Conservation (phyloP, 1,140 invertebrate species). For the Bombus confusus region DNA sequence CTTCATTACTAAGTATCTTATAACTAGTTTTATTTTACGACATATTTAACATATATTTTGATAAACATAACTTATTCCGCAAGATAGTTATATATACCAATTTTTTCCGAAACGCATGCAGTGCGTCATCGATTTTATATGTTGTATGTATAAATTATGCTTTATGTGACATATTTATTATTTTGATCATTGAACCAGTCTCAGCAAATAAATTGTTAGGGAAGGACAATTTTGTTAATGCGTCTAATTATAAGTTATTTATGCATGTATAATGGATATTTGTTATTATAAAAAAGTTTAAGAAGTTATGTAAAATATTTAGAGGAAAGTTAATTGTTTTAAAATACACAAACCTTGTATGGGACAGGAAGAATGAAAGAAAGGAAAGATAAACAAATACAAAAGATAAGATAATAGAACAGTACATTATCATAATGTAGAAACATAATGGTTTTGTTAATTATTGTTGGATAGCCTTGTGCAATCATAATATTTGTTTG, state of each 20-base stretch:
- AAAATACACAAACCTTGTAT: background rate
- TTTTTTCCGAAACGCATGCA: background rate
- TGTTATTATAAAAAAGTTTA: background rate
- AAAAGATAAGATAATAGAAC: constrained; percentile 12
- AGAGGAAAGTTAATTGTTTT: background rate
- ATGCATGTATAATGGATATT: background rate
- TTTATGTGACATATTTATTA: background rate
- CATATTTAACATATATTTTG: too few relatives aligned
- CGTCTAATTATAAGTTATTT: background rate
- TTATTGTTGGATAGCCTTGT: background rate
- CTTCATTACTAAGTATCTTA: too few relatives aligned
- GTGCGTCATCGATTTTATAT: background rate
- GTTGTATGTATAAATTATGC: too few relatives aligned
- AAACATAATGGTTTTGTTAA: background rate
- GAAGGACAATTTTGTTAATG: constrained; percentile 6
- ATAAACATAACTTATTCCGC: background rate
- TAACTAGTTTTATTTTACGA: background rate
- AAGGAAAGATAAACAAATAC: background rate
- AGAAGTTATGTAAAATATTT: too few relatives aligned
- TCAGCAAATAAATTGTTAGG: constrained; percentile 10
- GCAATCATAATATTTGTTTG: constrained; percentile 9
- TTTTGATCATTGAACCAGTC: background rate
- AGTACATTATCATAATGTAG: background rate
- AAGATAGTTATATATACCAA: background rate
- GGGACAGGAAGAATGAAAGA: background rate